Percentiles rank a stretch among this genome's conserved stretches.
Evolutionary conservation across 2,888 invertebrate species (phyloP).

Genomic region (Beris morrisii): DNA sequence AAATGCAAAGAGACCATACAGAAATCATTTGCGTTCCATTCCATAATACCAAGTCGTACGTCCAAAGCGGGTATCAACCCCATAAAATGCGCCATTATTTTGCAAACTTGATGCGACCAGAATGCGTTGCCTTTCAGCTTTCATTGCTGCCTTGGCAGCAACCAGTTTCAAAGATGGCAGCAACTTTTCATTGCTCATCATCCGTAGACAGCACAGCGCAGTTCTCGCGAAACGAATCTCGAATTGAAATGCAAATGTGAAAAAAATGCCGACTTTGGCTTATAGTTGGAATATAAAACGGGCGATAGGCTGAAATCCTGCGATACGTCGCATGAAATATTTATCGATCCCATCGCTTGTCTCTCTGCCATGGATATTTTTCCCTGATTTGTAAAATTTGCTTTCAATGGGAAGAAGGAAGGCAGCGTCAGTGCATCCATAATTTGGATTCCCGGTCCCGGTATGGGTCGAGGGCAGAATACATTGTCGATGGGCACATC

Average conservation of each 20-base stretch:
- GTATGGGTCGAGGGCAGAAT: constrained; percentile 7
- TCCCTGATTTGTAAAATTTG: constrained; percentile 30
- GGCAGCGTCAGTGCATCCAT: constrained; percentile 18
- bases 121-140: not conserved
- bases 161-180: too few species aligned
- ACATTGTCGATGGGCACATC: constrained; percentile 11
- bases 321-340: constrained; percentile 30
- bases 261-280: constrained; percentile 7
- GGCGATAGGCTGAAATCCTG: not conserved
- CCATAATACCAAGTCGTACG: not conserved
- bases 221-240: constrained; percentile 6
- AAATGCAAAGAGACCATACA: constrained; percentile 14
- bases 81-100: constrained; percentile 13
- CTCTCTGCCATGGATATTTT: constrained; percentile 8
- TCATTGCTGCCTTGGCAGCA: too few species aligned
- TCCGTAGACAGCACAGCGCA: not conserved
- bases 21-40: constrained; percentile 28
- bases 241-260: constrained; percentile 24
- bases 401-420: constrained; percentile 31
- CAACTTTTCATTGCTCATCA: not conserved
- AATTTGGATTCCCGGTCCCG: constrained; percentile 21
- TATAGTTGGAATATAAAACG: too few species aligned
- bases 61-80: too few species aligned
- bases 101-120: not conserved
- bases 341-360: constrained; percentile 23